Percentiles rank a stretch among this genome's conserved stretches.
These are phyloP conservation scores for Bombus sylvicola DNA, from an alignment of 1,140 invertebrate species.

Conservation along the genomic window DNA sequence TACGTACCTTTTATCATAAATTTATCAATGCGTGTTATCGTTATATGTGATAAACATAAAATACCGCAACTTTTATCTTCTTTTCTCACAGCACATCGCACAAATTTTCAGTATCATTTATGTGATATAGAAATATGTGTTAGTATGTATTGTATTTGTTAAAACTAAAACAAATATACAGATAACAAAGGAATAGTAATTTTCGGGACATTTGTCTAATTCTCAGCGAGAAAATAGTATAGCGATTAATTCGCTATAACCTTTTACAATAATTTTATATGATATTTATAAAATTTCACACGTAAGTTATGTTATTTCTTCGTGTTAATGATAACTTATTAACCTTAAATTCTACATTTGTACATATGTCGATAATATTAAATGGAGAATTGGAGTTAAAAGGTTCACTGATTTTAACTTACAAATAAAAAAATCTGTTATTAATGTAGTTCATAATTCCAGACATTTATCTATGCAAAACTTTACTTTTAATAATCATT, in stretches of 20 bases:
- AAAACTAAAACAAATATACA: not conserved
- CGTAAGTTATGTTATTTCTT: not conserved
- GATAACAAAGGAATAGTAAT: not conserved
- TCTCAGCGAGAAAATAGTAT: not conserved
- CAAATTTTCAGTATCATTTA: not conserved
- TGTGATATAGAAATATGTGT: not conserved
- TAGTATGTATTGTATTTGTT: not conserved
- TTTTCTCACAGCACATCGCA: not conserved
- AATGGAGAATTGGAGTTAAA: not conserved
- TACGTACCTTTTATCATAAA: constrained; percentile 32
- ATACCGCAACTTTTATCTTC: constrained; percentile 40
- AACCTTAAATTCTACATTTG: not conserved
- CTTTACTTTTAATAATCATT: not conserved
- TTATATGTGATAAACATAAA: constrained; percentile 19
- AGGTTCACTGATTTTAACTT: not conserved
- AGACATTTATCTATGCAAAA: not conserved
- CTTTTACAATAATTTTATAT: not conserved
- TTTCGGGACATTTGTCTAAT: not conserved
- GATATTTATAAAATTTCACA: not conserved
- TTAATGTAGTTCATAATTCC: not conserved
- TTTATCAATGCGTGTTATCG: constrained; percentile 58
- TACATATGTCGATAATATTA: no score
- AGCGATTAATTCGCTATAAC: no score
- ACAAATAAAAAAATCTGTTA: not conserved
- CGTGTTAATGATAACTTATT: not conserved